Percentiles rank a stretch among this genome's conserved stretches.
Evolutionary conservation across 1,140 invertebrate genomes (phyloP).

Genomic region (Orchesella cincta): DNA sequence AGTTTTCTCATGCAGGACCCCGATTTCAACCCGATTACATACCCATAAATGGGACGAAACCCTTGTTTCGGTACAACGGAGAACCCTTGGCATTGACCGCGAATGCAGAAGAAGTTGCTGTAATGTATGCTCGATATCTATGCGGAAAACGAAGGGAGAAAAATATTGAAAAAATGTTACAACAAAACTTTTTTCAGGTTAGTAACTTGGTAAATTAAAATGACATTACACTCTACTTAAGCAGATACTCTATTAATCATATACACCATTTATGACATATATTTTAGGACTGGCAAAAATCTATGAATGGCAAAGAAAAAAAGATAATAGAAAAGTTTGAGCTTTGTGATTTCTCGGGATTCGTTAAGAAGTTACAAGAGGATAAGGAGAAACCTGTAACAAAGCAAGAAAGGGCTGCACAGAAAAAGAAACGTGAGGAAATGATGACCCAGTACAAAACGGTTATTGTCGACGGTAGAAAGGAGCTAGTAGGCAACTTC

Average conservation of each 20-base stretch:
- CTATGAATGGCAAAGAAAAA: background rate
- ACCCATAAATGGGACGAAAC: background rate
- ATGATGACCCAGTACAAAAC: background rate
- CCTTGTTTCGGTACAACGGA: background rate
- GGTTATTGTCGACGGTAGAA: background rate
- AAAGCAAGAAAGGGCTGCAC: background rate
- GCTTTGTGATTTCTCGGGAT: background rate
- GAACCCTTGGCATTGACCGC: background rate
- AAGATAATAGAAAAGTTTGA: background rate
- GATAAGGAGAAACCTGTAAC: background rate
- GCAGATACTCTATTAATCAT: background rate
- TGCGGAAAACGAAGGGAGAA: background rate
- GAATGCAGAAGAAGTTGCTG: background rate
- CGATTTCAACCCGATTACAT: background rate
- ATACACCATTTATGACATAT: background rate
- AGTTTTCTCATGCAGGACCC: slow-evolving; percentile 5
- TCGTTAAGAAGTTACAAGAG: background rate
- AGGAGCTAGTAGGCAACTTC: background rate
- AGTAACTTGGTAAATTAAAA: too few relatives aligned
- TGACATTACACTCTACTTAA: background rate
- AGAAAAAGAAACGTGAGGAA: background rate
- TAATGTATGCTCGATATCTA: background rate
- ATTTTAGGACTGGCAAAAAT: background rate
- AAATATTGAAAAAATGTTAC: background rate
- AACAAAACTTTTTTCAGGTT: background rate